phyloP scores from a whole-genome alignment of 2,888 invertebrate genomes.

The Noctuana brunneofusca region DNA sequence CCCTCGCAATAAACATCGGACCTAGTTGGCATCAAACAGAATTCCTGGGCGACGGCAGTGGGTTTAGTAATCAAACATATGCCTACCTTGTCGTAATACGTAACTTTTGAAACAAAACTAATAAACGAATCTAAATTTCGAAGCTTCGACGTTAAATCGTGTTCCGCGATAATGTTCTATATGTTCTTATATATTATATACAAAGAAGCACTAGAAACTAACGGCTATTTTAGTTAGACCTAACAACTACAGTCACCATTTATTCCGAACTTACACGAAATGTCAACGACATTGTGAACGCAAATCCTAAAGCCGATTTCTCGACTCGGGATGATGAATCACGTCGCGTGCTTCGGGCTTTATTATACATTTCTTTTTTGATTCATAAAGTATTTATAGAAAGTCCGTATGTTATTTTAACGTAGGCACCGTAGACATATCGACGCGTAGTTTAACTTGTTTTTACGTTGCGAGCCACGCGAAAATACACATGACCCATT shows the following conservation, averaged over 20 bases:
- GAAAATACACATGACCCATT: conserved; percentile 71
- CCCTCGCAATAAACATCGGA: conserved; percentile 53
- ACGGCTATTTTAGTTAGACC: conserved; percentile 19
- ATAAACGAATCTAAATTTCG: conserved; percentile 28
- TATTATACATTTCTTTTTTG: conserved; percentile 59
- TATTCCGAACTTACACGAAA: conserved; percentile 58
- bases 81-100: conserved; percentile 28
- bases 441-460: conserved; percentile 53
- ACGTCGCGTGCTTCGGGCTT: conserved; percentile 61
- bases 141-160: conserved; percentile 17
- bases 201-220: conserved; percentile 15
- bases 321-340: conserved; percentile 69
- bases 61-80: conserved; percentile 41
- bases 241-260: conserved; percentile 31
- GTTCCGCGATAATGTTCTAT: background rate
- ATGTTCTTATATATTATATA: conserved; percentile 14
- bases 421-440: conserved; percentile 55
- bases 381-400: conserved; percentile 55
- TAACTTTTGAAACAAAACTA: conserved; percentile 33
- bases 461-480: conserved; percentile 48
- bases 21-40: conserved; percentile 58
- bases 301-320: conserved; percentile 65
- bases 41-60: conserved; percentile 42
- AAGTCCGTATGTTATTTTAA: conserved; percentile 52
- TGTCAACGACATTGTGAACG: conserved; percentile 72